Evolutionary conservation across 2,888 invertebrate genomes (phyloP).

Genomic region (Pachliopta kotzebuea): DNA sequence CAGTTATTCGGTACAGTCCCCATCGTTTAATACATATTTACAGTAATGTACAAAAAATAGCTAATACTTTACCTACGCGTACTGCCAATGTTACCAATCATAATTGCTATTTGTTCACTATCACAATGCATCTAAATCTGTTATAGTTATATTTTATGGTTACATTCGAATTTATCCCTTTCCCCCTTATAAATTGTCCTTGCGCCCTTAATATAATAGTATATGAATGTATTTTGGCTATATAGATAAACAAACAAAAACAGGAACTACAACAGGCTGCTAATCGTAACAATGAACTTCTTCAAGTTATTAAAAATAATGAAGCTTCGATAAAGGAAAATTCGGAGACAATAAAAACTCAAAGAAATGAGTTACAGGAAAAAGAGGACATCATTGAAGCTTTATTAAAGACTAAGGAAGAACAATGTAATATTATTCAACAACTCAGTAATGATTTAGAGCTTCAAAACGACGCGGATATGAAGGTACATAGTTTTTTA

Average conservation of each 20-base stretch:
- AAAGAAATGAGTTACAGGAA: slow-evolving; percentile 49
- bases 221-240: too few relatives aligned
- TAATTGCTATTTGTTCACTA: too few relatives aligned
- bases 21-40: too few relatives aligned
- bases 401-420: slow-evolving; percentile 59
- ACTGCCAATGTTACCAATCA: too few relatives aligned
- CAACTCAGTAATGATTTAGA: slow-evolving; percentile 58
- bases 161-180: too few relatives aligned
- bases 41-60: too few relatives aligned
- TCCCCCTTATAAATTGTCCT: too few relatives aligned
- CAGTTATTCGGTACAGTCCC: too few relatives aligned
- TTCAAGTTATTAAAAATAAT: slow-evolving; percentile 52
- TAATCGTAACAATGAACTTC: slow-evolving; percentile 50
- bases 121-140: too few relatives aligned
- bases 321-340: slow-evolving; percentile 48
- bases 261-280: slow-evolving; percentile 50
- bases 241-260: slow-evolving; percentile 55
- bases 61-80: too few relatives aligned
- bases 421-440: slow-evolving; percentile 61
- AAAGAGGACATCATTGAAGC: slow-evolving; percentile 53
- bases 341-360: slow-evolving; percentile 40
- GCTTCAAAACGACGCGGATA: slow-evolving; percentile 53
- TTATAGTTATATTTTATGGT: too few relatives aligned
- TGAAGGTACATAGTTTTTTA: slow-evolving; percentile 45
- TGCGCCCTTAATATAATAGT: too few relatives aligned